Conservation (phyloP, 2,888 invertebrate genomes). For the Aethes cnicana region DNA sequence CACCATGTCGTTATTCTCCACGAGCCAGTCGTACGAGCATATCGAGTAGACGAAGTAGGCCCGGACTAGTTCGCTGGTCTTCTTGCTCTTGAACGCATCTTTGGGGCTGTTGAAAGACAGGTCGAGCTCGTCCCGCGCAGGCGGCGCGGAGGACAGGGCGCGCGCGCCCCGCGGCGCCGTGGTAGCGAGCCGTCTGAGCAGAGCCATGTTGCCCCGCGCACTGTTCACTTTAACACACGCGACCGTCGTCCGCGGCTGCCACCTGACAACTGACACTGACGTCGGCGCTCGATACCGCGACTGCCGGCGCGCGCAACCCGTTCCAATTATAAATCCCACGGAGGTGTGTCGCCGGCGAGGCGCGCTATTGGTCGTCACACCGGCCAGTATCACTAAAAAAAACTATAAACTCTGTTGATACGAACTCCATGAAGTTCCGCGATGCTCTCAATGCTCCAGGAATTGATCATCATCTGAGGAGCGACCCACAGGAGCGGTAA, state of each 20-base stretch:
- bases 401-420: slow-evolving; percentile 15
- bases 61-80: slow-evolving; percentile 93
- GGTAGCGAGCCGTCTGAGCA: slow-evolving; percentile 69
- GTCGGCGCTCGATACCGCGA: slow-evolving; percentile 67
- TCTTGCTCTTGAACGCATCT: slow-evolving; percentile 97
- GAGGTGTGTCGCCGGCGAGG: slow-evolving; percentile 69
- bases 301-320: slow-evolving; percentile 70
- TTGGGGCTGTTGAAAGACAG: slow-evolving; percentile 92
- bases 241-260: slow-evolving; percentile 57
- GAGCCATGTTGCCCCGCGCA: slow-evolving; percentile 70
- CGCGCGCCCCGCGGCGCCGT: slow-evolving; percentile 63
- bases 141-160: slow-evolving; percentile 50
- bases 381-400: slow-evolving; percentile 42
- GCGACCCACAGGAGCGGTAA: slow-evolving; percentile 37
- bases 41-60: slow-evolving; percentile 95
- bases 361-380: slow-evolving; percentile 55
- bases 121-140: slow-evolving; percentile 87
- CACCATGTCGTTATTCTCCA: slow-evolving; percentile 96
- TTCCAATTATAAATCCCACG: slow-evolving; percentile 73
- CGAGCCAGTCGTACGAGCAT: slow-evolving; percentile 93
- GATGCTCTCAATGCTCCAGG: slow-evolving; percentile 30
- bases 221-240: slow-evolving; percentile 55
- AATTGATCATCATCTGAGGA: slow-evolving; percentile 35
- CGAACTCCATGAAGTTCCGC: slow-evolving; percentile 17
- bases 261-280: slow-evolving; percentile 68